Evolutionary conservation across 2,797 vertebrate species (phyloP).

Genomic region (Urosaurus nigricauda): DNA sequence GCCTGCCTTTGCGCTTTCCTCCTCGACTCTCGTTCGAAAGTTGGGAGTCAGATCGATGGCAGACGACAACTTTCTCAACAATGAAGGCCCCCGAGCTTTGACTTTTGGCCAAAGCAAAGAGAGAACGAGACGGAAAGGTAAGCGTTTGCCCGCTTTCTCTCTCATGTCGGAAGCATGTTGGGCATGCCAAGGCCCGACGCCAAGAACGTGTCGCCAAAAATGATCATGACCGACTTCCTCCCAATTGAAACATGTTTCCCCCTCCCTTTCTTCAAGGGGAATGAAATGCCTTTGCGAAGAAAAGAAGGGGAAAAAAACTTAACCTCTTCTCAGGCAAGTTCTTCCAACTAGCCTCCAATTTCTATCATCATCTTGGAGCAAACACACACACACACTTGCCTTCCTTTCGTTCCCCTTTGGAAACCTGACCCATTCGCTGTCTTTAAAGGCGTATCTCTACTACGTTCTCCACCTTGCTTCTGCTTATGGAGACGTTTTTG

Average conservation of each 20-base stretch:
- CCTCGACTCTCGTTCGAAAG: no score
- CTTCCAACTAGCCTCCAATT: conserved; percentile 35
- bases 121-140: no score
- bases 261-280: not conserved
- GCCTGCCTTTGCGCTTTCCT: no score
- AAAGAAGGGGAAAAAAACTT: no score
- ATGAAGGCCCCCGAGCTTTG: not conserved
- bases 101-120: not conserved
- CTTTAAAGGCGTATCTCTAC: conserved; percentile 52
- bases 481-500: conserved; percentile 1
- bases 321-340: conserved; percentile 25
- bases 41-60: not conserved
- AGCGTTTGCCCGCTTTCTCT: rapidly evolving
- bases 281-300: not conserved
- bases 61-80: not conserved
- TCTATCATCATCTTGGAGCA: conserved; percentile 38
- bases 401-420: conserved; percentile 66
- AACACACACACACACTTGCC: not conserved
- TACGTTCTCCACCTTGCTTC: conserved; percentile 14
- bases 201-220: not conserved
- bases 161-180: not conserved
- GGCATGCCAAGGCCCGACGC: not conserved
- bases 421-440: conserved; percentile 77
- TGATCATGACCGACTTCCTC: not conserved
- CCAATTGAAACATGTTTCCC: not conserved